Percentiles rank a stretch among this genome's conserved stretches.
phyloP scores from a whole-genome alignment of 2,113 vertebrate genomes.

The Atlantisia rogersi region DNA sequence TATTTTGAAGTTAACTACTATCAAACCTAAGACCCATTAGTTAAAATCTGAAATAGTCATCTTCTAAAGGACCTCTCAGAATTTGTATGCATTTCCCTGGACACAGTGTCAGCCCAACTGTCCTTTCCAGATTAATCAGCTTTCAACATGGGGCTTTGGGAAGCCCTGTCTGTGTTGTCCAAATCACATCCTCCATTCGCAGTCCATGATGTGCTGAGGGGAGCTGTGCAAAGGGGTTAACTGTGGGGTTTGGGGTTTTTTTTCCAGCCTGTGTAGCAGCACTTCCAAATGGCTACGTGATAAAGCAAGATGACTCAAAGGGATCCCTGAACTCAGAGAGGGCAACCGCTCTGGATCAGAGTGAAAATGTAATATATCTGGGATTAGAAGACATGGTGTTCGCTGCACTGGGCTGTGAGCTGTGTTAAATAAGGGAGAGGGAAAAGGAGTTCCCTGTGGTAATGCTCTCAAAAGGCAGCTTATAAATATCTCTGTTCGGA shows the following conservation, averaged over 20 bases:
- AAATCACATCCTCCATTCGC: accelerated
- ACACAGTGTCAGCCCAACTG: too few relatives aligned
- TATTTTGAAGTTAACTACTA: too few relatives aligned
- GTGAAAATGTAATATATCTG: conserved; percentile 73
- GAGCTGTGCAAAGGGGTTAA: not conserved
- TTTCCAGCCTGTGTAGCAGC: conserved; percentile 71
- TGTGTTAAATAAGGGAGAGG: not conserved
- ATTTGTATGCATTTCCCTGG: too few relatives aligned
- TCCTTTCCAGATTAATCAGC: too few relatives aligned
- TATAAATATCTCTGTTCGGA: not conserved
- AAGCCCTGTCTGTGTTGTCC: not conserved
- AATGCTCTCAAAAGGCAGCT: not conserved
- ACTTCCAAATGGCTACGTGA: conserved; percentile 82
- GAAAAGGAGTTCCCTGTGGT: not conserved
- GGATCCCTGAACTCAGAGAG: conserved; percentile 84
- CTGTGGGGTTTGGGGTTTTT: not conserved
- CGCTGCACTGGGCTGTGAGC: not conserved
- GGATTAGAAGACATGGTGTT: not conserved
- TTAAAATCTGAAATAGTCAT: too few relatives aligned
- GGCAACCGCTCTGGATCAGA: conserved; percentile 62
- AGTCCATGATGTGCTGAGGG: accelerated
- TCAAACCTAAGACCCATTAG: too few relatives aligned
- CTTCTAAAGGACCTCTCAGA: too few relatives aligned
- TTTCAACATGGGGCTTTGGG: not conserved
- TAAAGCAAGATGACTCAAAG: conserved; percentile 90